Conservation (phyloP, 2,888 invertebrate species). For the Acronicta alni region DNA sequence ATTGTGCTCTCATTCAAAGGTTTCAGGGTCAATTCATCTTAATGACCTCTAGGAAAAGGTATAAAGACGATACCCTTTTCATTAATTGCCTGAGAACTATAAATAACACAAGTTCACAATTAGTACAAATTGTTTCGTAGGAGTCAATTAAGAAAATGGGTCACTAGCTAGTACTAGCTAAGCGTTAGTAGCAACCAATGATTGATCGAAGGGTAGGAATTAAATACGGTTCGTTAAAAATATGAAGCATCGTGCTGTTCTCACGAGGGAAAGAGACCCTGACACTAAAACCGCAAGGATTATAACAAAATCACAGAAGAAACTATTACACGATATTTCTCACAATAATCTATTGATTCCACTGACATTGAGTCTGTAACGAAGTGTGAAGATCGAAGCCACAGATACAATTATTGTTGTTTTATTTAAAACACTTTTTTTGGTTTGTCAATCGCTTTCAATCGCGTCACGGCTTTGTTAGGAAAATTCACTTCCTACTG, state of each 20-base stretch:
- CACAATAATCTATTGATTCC: constrained; percentile 44
- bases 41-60: neutral
- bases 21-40: neutral
- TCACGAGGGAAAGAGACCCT: constrained; percentile 25
- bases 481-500: constrained; percentile 55
- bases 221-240: constrained; percentile 1
- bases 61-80: neutral
- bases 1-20: neutral
- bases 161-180: no score
- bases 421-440: constrained; percentile 57
- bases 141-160: constrained; percentile 31
- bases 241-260: constrained; percentile 4
- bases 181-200: no score
- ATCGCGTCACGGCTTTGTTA: constrained; percentile 55
- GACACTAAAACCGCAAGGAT: constrained; percentile 33
- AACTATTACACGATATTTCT: constrained; percentile 23
- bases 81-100: neutral
- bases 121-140: constrained; percentile 25
- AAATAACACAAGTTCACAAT: constrained; percentile 17
- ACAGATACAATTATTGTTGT: constrained; percentile 57
- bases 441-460: constrained; percentile 23
- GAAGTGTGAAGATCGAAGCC: constrained; percentile 77
- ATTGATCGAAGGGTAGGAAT: constrained; percentile 4
- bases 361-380: constrained; percentile 72
- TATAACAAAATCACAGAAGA: constrained; percentile 25